These are phyloP conservation scores for Orchesellides sinensis DNA, from an alignment of 2,888 invertebrate genomes.

Conservation along the genomic window DNA sequence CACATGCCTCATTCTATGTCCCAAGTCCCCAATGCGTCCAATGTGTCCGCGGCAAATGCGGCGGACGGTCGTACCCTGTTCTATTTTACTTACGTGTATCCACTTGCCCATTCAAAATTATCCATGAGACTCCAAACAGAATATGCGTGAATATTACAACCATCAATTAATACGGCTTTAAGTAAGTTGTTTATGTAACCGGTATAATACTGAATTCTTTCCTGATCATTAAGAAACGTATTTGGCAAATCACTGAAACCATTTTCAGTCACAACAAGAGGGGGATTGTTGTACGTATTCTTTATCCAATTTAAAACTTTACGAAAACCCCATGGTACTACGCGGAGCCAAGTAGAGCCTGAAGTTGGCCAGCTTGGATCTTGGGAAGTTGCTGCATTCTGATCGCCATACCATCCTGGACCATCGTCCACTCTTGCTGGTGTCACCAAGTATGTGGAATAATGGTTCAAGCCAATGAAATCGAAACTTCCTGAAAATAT, in stretches of 20 bases:
- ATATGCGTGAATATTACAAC: conserved; percentile 63
- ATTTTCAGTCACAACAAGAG: conserved; percentile 71
- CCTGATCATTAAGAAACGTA: conserved; percentile 65
- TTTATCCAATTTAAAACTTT: conserved; percentile 67
- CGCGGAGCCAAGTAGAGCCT: conserved; percentile 65
- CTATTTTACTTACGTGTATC: conserved; percentile 36
- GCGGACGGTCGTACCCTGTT: too few species aligned
- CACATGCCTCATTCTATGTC: too few species aligned
- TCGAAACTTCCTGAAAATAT: conserved; percentile 74
- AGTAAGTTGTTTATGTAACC: conserved; percentile 70
- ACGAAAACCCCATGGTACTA: conserved; percentile 72
- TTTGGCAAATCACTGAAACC: conserved; percentile 62
- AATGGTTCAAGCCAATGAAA: conserved; percentile 72
- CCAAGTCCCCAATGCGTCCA: too few species aligned
- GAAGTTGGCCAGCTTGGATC: conserved; percentile 65
- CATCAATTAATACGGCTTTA: conserved; percentile 70
- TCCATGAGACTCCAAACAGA: conserved; percentile 58
- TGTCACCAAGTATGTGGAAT: conserved; percentile 60
- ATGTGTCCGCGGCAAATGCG: too few species aligned
- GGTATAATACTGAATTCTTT: conserved; percentile 71
- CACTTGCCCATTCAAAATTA: conserved; percentile 58
- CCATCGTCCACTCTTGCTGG: conserved; percentile 31
- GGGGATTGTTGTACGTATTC: conserved; percentile 65
- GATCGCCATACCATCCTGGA: conserved; percentile 60
- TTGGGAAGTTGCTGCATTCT: conserved; percentile 25